Evolutionary conservation across 2,113 vertebrate species (phyloP), one percentile per base, ranked within the genome.

Genomic region (Lophius piscatorius): DNA sequence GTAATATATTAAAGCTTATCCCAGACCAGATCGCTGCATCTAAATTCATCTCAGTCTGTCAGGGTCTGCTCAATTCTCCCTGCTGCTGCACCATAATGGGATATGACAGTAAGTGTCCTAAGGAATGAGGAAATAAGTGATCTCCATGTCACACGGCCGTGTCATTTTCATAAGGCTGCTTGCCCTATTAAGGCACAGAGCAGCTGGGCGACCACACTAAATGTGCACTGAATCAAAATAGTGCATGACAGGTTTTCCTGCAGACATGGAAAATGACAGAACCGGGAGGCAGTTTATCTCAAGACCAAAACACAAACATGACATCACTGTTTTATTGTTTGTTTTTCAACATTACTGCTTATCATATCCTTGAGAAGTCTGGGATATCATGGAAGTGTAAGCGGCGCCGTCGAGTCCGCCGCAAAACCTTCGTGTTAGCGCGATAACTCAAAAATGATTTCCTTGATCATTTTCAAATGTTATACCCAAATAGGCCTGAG

Each of bases 1-100:
- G 74, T 79, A 86, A 87, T 88, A 80, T 90, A 85, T 88, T 86
- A 88, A 87, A 85, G 74, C 67, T 81, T 65, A 82, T 70, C 73
- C 74, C 63, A 48, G 77, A 82, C 78, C 68, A 73, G 71, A 82
- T 82, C 64, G 34, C 78, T 78, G 74, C 70, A 81, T 85, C 80
- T 86, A 78, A 88, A 88, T 80, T 84, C 84, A 85, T 81, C 75
- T 80, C 70, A 61, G 69, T 64, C 80, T 64, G 74, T 85, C 82
- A 70, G 78, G 57, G 28, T 51, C 55, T 18, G 47, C 76, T 70
- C 75, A 46, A 36, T 75, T 76, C 73, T 68, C 62, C 24, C 3
- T 26, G 73, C 60, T 59, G 70, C 57, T n/a, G 51, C 40, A 6
- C 49, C 68, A n/a, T 87, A 86, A 90, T 90, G 70, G 62, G 61